Evolutionary conservation across 2,113 vertebrate species (phyloP).

Genomic region (Rattus norvegicus): DNA sequence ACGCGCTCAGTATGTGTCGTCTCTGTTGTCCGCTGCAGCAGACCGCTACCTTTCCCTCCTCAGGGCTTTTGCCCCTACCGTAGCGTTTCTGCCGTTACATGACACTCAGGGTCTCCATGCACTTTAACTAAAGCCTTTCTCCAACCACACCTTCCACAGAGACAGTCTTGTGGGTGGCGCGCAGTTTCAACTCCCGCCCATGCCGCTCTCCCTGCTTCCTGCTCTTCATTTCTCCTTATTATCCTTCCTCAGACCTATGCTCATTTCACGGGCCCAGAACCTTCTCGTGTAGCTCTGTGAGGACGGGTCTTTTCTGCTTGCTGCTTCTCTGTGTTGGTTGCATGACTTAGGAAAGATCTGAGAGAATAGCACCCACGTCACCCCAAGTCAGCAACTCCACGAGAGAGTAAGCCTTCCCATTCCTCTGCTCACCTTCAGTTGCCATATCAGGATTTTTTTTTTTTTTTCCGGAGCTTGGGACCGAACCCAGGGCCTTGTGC

Average conservation of each 20-base stretch:
- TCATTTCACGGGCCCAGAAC: neutral
- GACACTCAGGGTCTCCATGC: neutral
- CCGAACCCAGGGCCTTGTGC: too few relatives aligned
- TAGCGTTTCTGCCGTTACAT: neutral
- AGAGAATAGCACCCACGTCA: neutral
- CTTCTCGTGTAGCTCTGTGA: neutral
- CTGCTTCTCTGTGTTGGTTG: neutral
- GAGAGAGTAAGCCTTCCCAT: neutral
- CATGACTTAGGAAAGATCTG: neutral
- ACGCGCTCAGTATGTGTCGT: too few relatives aligned
- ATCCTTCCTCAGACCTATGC: too few relatives aligned
- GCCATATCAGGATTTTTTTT: too few relatives aligned
- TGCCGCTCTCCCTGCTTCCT: neutral
- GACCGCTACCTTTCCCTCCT: neutral
- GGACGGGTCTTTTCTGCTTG: neutral
- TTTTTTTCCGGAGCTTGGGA: too few relatives aligned
- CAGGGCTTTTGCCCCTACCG: neutral
- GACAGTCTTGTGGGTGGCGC: neutral
- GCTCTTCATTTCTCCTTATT: neutral
- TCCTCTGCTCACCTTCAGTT: neutral
- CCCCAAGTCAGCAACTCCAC: neutral
- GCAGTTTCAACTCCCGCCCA: neutral
- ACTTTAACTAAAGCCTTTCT: neutral
- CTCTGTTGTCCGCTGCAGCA: neutral
- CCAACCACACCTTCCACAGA: neutral